Evolutionary conservation across 2,113 vertebrate genomes (phyloP), one percentile per base, ranked within the genome.

Genomic region (Camelus bactrianus): DNA sequence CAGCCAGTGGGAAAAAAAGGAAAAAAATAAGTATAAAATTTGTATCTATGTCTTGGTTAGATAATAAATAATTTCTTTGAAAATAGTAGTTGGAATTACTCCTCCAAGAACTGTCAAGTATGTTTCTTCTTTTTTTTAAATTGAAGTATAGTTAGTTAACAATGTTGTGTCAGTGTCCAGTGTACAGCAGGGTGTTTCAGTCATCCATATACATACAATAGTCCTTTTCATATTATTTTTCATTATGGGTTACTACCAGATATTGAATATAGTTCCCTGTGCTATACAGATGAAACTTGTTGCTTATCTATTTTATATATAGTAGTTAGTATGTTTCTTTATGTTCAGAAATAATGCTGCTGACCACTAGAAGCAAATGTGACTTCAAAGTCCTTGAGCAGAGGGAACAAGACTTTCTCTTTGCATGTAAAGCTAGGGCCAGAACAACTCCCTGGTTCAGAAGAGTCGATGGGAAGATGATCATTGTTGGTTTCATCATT

Each of bases 11-110:
- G 24, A 60, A 70, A 42, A 3, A 62, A 48, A 82, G 30, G 3
- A 62, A 56, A 8, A 38, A 65, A 93, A 32, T 28, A 69, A 56
- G 24, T 46, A 46, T 35, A 60, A 73, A 92, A 80, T 83, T 38
- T 89, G 50, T 60, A 24, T 54, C 19, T 93, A 1, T 73, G 30
- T 89, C 16, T 82, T 26, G 65, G 42, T 92, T 82, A 32, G 35
- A 38, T 76, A 84, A 84, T 84, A 86, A 89, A 77, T 86, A 88
- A 93, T 84, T 62, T 17, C 56, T 84, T 19, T 88, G 60, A 87
- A 94, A 83, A 93, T 58, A 70, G 20, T 86, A 54, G 13, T 60
- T 73, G 75, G 19, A 52, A 76, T 88, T 94, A 58, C 17, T 87
- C 32, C 46, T 12, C 2, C 8, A 58, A 58, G 76, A 72, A 88